phyloP scores from a whole-genome alignment of 2,888 invertebrate genomes.

The Drosophila antonietae region DNA sequence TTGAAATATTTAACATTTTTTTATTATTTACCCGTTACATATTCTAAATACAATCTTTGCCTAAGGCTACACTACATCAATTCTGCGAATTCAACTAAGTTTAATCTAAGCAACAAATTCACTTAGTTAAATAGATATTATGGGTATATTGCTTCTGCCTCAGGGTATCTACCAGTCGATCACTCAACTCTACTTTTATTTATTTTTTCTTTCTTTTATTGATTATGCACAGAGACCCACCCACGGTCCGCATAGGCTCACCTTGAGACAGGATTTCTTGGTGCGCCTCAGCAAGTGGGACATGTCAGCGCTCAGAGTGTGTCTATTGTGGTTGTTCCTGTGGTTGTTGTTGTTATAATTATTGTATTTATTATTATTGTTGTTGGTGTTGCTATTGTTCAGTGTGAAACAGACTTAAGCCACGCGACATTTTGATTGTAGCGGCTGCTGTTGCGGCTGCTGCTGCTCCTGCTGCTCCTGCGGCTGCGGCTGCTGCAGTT shows the following conservation, averaged over 20 bases:
- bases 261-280: slow-evolving; percentile 84
- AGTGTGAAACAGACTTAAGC: slow-evolving; percentile 5
- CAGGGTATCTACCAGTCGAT: neutral
- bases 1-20: too few species aligned
- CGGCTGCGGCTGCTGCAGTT: slow-evolving; percentile 60
- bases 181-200: neutral
- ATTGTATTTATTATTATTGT: slow-evolving; percentile 4
- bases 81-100: too few species aligned
- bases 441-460: slow-evolving; percentile 29
- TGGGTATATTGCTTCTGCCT: neutral
- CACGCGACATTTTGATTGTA: slow-evolving; percentile 44
- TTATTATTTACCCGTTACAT: too few species aligned
- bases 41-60: neutral
- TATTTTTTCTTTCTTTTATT: slow-evolving; percentile 51
- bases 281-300: slow-evolving; percentile 83
- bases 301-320: slow-evolving; percentile 57
- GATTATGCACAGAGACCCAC: slow-evolving; percentile 46
- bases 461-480: slow-evolving; percentile 8
- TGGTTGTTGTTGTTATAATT: slow-evolving; percentile 11
- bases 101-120: neutral
- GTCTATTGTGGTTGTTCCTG: slow-evolving; percentile 23
- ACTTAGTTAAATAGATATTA: neutral
- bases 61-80: neutral
- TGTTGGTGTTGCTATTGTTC: slow-evolving; percentile 20
- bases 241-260: slow-evolving; percentile 60